Percentiles rank a stretch among this genome's conserved stretches.
Evolutionary conservation across 2,888 invertebrate genomes (phyloP).

Genomic region (Ichneumon xanthorius): DNA sequence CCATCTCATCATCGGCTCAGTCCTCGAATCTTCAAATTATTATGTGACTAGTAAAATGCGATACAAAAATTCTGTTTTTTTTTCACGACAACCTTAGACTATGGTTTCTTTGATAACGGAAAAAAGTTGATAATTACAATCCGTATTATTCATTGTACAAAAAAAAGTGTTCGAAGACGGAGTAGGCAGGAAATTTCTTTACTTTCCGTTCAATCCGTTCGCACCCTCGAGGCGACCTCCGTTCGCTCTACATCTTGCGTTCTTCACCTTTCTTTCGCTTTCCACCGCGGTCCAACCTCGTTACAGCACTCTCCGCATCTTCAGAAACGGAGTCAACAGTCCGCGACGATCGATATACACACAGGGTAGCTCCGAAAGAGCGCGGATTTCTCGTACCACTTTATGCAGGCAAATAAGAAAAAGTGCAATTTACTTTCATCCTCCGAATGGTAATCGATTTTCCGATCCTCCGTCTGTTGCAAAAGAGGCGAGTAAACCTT

Average conservation of each 20-base stretch:
- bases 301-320: constrained; percentile 47
- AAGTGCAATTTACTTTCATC: not conserved
- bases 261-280: constrained; percentile 34
- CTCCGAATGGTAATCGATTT: not conserved
- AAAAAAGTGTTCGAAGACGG: not conserved
- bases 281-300: constrained; percentile 41
- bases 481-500: not conserved
- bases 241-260: constrained; percentile 25
- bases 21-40: no score
- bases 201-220: not conserved
- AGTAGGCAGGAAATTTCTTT: not conserved
- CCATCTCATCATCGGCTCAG: no score
- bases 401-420: not conserved
- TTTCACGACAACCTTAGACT: no score
- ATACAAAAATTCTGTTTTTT: no score
- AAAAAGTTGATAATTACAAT: not conserved
- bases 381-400: not conserved
- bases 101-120: no score
- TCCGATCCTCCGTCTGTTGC: not conserved
- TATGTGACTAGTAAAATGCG: no score
- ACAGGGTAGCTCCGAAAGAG: not conserved
- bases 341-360: constrained; percentile 46
- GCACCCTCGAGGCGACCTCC: constrained; percentile 19
- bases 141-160: constrained; percentile 1
- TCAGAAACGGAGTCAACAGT: constrained; percentile 61